Percentiles rank a stretch among this genome's conserved stretches.
phyloP scores from a whole-genome alignment of 2,797 vertebrate genomes.

The Sus cebifrons region DNA sequence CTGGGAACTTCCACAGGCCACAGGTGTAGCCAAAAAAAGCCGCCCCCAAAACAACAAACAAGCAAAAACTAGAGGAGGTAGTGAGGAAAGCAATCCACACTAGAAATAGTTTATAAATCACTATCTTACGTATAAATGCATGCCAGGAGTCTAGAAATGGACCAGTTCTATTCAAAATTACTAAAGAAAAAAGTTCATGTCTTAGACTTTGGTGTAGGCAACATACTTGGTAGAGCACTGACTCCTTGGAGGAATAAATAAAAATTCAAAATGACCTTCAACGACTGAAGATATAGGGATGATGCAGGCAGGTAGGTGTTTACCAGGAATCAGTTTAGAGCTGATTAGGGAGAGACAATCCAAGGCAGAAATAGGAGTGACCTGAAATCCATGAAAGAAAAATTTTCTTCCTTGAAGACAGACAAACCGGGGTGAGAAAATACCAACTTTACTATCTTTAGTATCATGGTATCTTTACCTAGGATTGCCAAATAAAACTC shows the following conservation, averaged over 20 bases:
- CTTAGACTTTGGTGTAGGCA: background rate
- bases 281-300: background rate
- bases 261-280: constrained; percentile 18
- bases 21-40: no score
- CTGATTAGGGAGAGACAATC: background rate
- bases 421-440: background rate
- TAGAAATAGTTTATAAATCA: background rate
- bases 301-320: background rate
- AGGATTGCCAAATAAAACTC: constrained; percentile 12
- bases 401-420: background rate
- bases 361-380: background rate
- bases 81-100: background rate
- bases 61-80: background rate
- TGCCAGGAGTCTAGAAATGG: background rate
- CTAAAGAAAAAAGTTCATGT: background rate
- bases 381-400: background rate
- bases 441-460: constrained; percentile 16
- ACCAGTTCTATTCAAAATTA: background rate
- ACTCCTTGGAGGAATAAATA: background rate
- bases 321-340: background rate
- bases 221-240: background rate
- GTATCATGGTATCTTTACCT: background rate
- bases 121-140: background rate
- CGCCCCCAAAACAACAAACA: no score
- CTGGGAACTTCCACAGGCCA: no score